Evolutionary conservation across 2,888 invertebrate genomes (phyloP).

Genomic region (Xanthia togata): DNA sequence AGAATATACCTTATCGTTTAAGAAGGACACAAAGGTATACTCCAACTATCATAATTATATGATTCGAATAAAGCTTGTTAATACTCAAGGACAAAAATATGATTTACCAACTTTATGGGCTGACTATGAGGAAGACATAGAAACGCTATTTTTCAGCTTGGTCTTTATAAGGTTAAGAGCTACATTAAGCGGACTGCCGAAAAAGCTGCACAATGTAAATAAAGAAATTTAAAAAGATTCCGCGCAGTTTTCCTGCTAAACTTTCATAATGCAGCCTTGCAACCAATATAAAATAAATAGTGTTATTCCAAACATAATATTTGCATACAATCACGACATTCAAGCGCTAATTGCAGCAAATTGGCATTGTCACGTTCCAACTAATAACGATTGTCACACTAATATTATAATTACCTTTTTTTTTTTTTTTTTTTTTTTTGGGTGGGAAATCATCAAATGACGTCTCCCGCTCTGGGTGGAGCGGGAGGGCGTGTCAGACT

Average conservation of each 20-base stretch:
- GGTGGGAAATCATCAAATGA: too few relatives aligned
- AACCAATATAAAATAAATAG: background rate
- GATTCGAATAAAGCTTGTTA: background rate
- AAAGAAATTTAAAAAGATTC: background rate
- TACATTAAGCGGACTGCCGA: background rate
- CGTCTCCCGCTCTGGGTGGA: too few relatives aligned
- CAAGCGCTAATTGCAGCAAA: constrained; percentile 34
- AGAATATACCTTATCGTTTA: background rate
- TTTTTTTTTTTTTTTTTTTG: too few relatives aligned
- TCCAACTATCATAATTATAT: background rate
- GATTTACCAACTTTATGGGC: background rate
- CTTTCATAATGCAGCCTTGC: background rate
- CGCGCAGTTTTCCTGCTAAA: background rate
- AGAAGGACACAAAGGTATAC: background rate
- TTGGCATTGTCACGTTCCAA: constrained; percentile 4
- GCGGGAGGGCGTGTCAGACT: too few relatives aligned
- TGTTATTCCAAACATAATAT: constrained; percentile 1
- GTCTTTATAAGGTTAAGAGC: background rate
- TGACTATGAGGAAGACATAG: background rate
- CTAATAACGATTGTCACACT: constrained; percentile 19
- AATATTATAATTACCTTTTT: constrained; percentile 13
- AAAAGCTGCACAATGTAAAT: too few relatives aligned
- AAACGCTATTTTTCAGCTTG: background rate
- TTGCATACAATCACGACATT: constrained; percentile 14
- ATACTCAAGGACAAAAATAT: background rate